A percentile compares a stretch with the other conserved stretches of the same genome.
These are phyloP conservation scores for Benitochromis conjunctus DNA, from an alignment of 2,113 vertebrate species.

Conservation along the genomic window DNA sequence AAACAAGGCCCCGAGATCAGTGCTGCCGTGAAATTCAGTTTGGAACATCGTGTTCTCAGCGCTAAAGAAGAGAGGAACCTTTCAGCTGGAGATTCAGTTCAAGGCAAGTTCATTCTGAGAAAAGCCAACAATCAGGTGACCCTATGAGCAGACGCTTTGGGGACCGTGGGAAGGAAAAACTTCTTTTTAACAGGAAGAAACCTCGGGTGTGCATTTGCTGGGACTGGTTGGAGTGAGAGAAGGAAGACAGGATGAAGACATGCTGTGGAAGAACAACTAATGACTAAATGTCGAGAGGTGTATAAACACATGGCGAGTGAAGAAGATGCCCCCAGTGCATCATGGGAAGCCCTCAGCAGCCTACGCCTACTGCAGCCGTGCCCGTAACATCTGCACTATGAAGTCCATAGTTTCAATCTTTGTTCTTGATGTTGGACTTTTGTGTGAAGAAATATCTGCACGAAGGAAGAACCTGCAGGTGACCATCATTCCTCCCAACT, in stretches of 20 bases:
- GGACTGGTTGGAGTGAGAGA: rapidly evolving
- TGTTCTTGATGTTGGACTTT: not conserved
- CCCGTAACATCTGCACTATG: not conserved
- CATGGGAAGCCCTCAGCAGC: rapidly evolving
- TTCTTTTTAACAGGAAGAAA: not conserved
- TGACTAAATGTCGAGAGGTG: not conserved
- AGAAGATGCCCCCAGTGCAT: not conserved
- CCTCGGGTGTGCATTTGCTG: rapidly evolving
- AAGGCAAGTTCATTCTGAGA: no score
- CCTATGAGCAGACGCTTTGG: not conserved
- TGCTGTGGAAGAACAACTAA: not conserved
- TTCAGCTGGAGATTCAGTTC: no score
- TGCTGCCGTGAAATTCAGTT: not conserved
- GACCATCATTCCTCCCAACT: not conserved
- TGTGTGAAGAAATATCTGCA: not conserved
- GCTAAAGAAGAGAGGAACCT: not conserved
- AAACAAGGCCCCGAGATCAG: not conserved
- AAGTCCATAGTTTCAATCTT: not conserved
- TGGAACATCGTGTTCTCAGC: not conserved
- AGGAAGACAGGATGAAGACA: not conserved
- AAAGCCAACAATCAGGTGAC: no score
- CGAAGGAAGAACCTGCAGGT: not conserved
- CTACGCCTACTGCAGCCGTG: not conserved
- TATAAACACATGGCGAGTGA: not conserved
- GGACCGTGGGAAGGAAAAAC: not conserved